These are phyloP conservation scores for Ceratosolen solmsi DNA, from an alignment of 1,140 invertebrate genomes.

Conservation along the genomic window DNA sequence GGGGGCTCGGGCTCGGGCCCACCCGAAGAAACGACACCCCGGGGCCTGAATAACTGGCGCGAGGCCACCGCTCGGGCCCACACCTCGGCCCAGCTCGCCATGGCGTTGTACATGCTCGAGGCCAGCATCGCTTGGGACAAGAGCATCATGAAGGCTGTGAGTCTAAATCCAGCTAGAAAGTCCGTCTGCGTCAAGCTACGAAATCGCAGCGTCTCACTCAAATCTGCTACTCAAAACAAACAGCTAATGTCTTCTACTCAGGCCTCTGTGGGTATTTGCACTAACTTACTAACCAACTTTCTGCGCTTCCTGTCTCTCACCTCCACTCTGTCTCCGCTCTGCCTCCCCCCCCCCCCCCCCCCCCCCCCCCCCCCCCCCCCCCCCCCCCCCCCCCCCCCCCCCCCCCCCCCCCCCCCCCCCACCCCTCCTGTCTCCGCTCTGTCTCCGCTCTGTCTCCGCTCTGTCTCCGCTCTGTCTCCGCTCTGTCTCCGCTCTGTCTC, in stretches of 20 bases:
- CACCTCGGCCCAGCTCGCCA: conserved; percentile 91
- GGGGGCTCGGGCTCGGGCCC: conserved; percentile 54
- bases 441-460: neutral
- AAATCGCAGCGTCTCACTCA: conserved; percentile 70
- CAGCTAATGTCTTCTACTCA: conserved; percentile 71
- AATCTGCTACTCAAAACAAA: conserved; percentile 70
- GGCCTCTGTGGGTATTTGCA: conserved; percentile 71
- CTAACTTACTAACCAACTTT: conserved; percentile 68
- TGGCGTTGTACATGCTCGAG: conserved; percentile 92
- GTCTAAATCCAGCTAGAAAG: conserved; percentile 74
- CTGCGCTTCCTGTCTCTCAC: conserved; percentile 51
- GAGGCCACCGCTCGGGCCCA: conserved; percentile 87
- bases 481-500: no score
- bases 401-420: no score
- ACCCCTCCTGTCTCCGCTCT: neutral
- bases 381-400: neutral
- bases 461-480: no score
- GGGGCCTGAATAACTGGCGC: conserved; percentile 89
- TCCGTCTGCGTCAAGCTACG: conserved; percentile 69
- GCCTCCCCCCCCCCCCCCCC: neutral
- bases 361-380: neutral
- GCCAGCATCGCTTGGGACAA: conserved; percentile 97
- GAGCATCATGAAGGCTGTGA: conserved; percentile 98
- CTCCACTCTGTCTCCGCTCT: neutral
- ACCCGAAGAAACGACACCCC: conserved; percentile 73